Conservation (phyloP, 2,113 vertebrate species). For the Canis aureus region DNA sequence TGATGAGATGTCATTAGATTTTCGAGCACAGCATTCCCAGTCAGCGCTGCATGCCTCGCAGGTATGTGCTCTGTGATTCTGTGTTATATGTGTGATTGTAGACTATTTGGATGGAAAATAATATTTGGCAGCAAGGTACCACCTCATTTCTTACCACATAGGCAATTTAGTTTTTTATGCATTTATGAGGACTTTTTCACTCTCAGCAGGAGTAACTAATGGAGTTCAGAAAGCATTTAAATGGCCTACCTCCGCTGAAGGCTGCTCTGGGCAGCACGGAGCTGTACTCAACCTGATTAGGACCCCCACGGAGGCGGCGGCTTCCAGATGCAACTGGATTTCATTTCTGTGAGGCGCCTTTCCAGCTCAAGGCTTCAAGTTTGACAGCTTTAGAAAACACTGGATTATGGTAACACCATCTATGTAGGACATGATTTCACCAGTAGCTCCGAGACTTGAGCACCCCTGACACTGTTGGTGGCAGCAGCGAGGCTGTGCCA, state of each 20-base stretch:
- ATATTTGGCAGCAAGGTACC: slow-evolving; percentile 41
- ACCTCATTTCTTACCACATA: slow-evolving; percentile 51
- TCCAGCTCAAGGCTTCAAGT: slow-evolving; percentile 27
- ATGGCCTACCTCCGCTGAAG: slow-evolving; percentile 44
- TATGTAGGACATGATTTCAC: neutral
- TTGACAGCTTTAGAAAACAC: slow-evolving; percentile 47
- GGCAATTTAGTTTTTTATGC: slow-evolving; percentile 64
- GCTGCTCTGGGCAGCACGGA: neutral
- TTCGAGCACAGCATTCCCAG: neutral
- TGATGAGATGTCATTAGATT: neutral
- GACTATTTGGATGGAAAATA: slow-evolving; percentile 55
- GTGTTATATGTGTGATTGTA: neutral
- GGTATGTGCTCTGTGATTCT: neutral
- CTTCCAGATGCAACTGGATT: slow-evolving; percentile 47
- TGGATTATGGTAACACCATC: neutral
- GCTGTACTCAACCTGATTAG: slow-evolving; percentile 57
- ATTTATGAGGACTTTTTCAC: slow-evolving; percentile 54
- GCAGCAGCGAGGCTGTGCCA: neutral
- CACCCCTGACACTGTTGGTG: neutral
- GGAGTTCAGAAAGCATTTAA: slow-evolving; percentile 72
- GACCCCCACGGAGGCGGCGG: slow-evolving; percentile 22
- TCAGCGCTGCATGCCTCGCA: neutral
- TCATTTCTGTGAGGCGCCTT: neutral
- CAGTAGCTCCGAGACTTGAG: neutral
- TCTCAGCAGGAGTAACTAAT: slow-evolving; percentile 56